A percentile compares a stretch with the other conserved stretches of the same genome.
phyloP scores from a whole-genome alignment of 2,113 vertebrate species.

The Verasper variegatus region DNA sequence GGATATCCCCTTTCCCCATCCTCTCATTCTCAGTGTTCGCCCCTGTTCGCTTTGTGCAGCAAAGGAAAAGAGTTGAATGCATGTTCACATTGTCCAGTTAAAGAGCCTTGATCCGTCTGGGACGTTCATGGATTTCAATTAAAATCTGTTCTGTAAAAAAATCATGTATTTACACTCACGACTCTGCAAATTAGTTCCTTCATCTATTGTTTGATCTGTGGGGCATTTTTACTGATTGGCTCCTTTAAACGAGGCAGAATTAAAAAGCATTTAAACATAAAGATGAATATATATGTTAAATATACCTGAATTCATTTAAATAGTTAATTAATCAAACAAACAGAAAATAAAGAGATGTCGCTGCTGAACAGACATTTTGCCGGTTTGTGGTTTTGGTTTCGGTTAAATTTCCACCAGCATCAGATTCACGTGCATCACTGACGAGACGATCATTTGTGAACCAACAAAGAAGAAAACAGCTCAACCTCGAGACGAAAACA shows the following conservation, averaged over 20 bases:
- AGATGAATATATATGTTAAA: too few species aligned
- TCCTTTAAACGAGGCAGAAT: neutral
- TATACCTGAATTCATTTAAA: too few species aligned
- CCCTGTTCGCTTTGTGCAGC: neutral
- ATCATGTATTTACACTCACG: neutral
- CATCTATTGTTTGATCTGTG: too few species aligned
- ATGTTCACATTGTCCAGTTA: neutral
- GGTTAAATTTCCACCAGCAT: neutral
- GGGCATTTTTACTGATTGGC: too few species aligned
- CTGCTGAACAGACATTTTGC: neutral
- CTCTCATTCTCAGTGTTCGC: constrained; percentile 22
- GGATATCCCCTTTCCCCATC: constrained; percentile 34
- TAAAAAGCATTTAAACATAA: neutral
- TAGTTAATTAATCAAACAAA: neutral
- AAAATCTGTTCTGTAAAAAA: neutral
- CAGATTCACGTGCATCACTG: neutral
- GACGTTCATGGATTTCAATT: neutral
- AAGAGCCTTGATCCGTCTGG: neutral
- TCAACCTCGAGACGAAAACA: neutral
- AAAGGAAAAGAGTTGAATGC: neutral
- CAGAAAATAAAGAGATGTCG: neutral
- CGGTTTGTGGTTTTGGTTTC: neutral
- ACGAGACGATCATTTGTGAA: neutral
- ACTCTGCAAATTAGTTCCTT: neutral
- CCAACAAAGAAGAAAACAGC: neutral